Base-by-base conservation (phyloP, 2,113 vertebrate species). In the Pterophyllum scalare region DNA sequence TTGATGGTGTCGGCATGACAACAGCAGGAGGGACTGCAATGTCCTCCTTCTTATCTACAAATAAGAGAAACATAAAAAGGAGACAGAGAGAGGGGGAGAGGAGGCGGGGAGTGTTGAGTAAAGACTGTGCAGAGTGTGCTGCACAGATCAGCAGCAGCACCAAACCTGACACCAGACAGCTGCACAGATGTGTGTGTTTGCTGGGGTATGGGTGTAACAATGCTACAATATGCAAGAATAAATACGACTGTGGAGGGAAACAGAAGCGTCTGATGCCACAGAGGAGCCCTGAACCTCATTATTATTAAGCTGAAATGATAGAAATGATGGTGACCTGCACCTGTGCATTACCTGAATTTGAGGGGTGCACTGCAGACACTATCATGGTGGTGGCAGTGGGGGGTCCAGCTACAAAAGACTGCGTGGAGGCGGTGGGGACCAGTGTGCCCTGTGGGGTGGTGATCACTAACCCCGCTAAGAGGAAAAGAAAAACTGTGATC, bases 391-490 rank as follows among this genome's bases (percentile, higher is more conserved):
- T 94, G 62, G 97, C 96, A 67, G 86, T 80, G 59, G 85, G 92
- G 35, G 49, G 93, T 94, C 97, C 97, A 7, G 96, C 96, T 89
- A 98, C 97, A 94, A 98, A 97, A 19, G 97, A 97, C 93, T 98
- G 98, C 60, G 97, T 97, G 91, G 98, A 98, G 74, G 97, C 95
- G 87, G 59, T 96, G 95, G 94, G 97, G 91, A 98, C 97, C 89
- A 99, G 94, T 49, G 98, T 97, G 93, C 98, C 98, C 87, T 98
- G 98, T 2, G 98, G 98, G 88, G 98, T 98, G 59, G 98, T 98
- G 93, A 99, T 98, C 93, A 99, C 97, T 80, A 99, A 94, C 89
- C 98, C 98, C 4, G 98, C 98, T 99, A 90, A 79, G 80, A 91
- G 59, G 54, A 88, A 57, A 59, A 83, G 31, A 91, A 40, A 77